phyloP scores from a whole-genome alignment of 2,797 vertebrate genomes.

The Phalloptychus januarius region DNA sequence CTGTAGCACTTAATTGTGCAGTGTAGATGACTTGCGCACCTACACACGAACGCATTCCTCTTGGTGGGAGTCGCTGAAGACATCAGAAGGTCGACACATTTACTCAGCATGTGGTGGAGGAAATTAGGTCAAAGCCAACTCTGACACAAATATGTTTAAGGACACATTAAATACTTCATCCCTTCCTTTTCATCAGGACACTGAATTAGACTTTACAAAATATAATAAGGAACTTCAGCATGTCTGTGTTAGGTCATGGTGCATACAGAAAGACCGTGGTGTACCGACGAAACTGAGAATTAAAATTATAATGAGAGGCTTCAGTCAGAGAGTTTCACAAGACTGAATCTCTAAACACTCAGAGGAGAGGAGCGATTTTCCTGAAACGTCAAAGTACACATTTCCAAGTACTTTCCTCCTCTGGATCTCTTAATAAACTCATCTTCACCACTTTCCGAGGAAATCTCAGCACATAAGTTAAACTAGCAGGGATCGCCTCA shows the following conservation, averaged over 20 bases:
- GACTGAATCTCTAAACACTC: constrained; percentile 41
- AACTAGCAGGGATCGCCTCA: constrained; percentile 47
- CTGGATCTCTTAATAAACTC: constrained; percentile 65
- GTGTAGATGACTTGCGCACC: constrained; percentile 46
- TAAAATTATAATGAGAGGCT: constrained; percentile 49
- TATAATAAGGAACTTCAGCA: constrained; percentile 3
- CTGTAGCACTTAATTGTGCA: constrained; percentile 54
- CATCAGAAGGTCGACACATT: constrained; percentile 54
- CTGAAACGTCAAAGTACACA: constrained; percentile 47
- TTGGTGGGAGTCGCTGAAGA: constrained; percentile 46
- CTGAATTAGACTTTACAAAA: neutral
- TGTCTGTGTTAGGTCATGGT: constrained; percentile 26
- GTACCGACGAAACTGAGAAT: neutral
- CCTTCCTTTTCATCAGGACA: neutral
- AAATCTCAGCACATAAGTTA: constrained; percentile 62
- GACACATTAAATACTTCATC: constrained; percentile 21
- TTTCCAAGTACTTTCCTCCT: constrained; percentile 57
- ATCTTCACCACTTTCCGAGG: constrained; percentile 50
- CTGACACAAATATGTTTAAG: constrained; percentile 15
- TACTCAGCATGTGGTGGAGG: constrained; percentile 60
- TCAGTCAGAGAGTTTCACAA: constrained; percentile 53
- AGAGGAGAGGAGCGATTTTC: constrained; percentile 49
- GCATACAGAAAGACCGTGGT: neutral
- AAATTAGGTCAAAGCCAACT: constrained; percentile 69
- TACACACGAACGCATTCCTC: constrained; percentile 15